Evolutionary conservation across 1,140 invertebrate genomes (phyloP).

Genomic region (Zaprionus lachaisei): DNA sequence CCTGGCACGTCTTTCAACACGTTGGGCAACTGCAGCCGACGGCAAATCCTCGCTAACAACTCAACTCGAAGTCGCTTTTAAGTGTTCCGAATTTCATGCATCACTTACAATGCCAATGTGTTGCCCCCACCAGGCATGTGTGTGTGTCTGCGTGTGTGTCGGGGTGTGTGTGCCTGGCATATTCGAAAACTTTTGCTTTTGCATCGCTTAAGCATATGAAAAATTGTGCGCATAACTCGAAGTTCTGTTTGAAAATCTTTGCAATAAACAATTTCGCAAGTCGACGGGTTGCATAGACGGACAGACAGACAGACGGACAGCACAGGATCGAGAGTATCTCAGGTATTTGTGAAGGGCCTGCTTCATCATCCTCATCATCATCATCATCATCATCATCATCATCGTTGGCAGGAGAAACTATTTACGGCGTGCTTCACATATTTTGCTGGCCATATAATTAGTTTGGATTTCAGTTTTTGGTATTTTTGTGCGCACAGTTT

Average conservation of each 20-base stretch:
- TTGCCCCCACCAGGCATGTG: neutral
- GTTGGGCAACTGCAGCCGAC: conserved; percentile 52
- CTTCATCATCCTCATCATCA: neutral
- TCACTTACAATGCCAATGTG: conserved; percentile 16
- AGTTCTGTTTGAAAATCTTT: conserved; percentile 41
- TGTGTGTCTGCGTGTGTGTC: conserved; percentile 6
- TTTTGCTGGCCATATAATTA: conserved; percentile 38
- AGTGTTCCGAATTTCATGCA: conserved; percentile 49
- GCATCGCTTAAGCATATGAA: conserved; percentile 29
- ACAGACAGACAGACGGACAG: neutral
- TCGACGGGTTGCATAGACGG: neutral
- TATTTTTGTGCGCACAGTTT: neutral
- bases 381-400: no score
- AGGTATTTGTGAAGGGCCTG: conserved; percentile 22
- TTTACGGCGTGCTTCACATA: conserved; percentile 16
- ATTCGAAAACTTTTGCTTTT: conserved; percentile 53
- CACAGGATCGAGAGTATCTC: conserved; percentile 19
- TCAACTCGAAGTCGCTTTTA: conserved; percentile 38
- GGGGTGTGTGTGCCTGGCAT: conserved; percentile 26
- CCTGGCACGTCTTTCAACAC: conserved; percentile 12
- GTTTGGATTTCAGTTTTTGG: conserved; percentile 23
- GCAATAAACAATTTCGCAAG: conserved; percentile 48
- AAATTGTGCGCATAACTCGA: conserved; percentile 55
- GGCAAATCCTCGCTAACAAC: conserved; percentile 42
- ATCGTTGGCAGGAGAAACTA: conserved; percentile 21